Percentiles rank a stretch among this genome's conserved stretches.
Conservation (phyloP, 2,797 vertebrate genomes). For the Poecilia gillii region DNA sequence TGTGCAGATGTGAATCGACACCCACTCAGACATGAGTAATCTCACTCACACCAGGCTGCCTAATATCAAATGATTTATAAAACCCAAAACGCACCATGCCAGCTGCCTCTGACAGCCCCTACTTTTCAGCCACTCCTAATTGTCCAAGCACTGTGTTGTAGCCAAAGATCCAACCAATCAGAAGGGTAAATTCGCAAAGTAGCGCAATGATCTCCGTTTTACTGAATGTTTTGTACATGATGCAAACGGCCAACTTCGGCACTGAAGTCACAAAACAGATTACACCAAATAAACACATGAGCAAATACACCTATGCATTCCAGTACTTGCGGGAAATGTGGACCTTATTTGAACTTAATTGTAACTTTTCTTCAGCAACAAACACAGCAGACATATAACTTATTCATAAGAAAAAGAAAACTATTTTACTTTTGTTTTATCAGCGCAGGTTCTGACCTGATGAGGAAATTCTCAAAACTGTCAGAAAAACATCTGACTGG, state of each 20-base stretch:
- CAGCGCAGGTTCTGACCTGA: neutral
- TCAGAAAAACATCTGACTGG: neutral
- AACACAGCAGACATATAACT: neutral
- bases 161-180: conserved; percentile 13
- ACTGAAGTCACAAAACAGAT: neutral
- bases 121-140: conserved; percentile 8
- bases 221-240: neutral
- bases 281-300: neutral
- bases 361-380: neutral
- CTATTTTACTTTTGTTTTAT: neutral
- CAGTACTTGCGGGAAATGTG: neutral
- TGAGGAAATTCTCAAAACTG: neutral
- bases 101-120: conserved; percentile 28
- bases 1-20: conserved; percentile 36
- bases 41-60: conserved; percentile 21
- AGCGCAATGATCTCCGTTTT: neutral
- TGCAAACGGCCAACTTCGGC: neutral
- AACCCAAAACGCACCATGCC: conserved; percentile 21
- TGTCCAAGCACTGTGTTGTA: conserved; percentile 30
- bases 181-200: neutral
- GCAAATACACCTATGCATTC: neutral
- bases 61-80: conserved; percentile 50
- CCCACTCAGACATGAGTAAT: conserved; percentile 38
- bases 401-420: neutral
- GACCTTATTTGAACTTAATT: neutral